Percentiles rank a stretch among this genome's conserved stretches.
phyloP scores from a whole-genome alignment of 2,113 vertebrate genomes.

The Sylvicapra grimmia region DNA sequence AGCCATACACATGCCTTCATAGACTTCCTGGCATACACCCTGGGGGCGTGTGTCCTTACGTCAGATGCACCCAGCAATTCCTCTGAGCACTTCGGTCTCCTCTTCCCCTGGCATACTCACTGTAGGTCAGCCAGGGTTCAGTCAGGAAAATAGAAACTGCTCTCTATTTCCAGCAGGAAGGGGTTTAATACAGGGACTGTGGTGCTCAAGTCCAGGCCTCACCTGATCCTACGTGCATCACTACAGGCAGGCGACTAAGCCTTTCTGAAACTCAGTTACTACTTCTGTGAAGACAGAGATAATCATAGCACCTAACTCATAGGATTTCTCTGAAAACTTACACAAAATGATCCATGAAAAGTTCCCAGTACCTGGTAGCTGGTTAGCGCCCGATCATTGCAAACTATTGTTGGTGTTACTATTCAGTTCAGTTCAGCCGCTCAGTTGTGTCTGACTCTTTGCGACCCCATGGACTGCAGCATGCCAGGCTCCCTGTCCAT shows the following conservation, averaged over 20 bases:
- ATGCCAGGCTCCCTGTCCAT: background rate
- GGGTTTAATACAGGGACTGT: background rate
- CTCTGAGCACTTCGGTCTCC: background rate
- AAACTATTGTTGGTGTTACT: background rate
- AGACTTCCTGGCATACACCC: background rate
- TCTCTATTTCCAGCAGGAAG: background rate
- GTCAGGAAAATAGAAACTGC: background rate
- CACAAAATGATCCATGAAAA: background rate
- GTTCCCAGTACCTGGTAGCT: background rate
- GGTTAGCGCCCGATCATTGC: background rate
- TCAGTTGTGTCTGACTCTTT: accelerated
- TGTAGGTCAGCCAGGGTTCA: background rate
- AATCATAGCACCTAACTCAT: background rate
- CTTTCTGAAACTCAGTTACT: background rate
- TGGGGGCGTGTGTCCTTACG: background rate
- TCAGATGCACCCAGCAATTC: background rate
- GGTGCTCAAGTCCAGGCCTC: background rate
- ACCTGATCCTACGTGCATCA: background rate
- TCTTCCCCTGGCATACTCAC: background rate
- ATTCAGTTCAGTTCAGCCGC: background rate
- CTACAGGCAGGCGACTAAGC: background rate
- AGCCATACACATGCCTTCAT: background rate
- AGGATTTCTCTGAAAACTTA: background rate
- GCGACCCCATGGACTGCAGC: background rate
- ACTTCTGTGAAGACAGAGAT: background rate